These are phyloP conservation scores for Seira sanloemensis DNA, from an alignment of 2,888 invertebrate genomes.

Conservation along the genomic window DNA sequence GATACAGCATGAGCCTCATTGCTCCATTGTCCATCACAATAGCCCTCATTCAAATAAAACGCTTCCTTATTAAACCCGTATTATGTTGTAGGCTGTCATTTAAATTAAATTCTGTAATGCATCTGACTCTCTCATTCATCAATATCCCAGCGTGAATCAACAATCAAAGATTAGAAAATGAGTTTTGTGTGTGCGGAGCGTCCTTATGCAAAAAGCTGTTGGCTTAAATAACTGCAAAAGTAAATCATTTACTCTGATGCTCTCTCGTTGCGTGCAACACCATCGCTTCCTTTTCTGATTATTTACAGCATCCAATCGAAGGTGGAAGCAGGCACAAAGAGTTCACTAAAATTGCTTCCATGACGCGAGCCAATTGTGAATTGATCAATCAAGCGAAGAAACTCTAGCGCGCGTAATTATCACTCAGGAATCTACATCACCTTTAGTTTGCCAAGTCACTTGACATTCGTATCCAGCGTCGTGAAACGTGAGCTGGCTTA, in stretches of 20 bases:
- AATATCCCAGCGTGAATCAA: constrained; percentile 16
- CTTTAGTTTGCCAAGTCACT: constrained; percentile 12
- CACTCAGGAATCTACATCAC: constrained; percentile 32
- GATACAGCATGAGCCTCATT: no score
- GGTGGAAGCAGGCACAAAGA: constrained; percentile 1
- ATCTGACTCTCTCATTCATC: constrained; percentile 1
- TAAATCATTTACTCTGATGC: neutral
- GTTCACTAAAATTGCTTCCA: constrained; percentile 14
- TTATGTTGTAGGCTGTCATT: neutral
- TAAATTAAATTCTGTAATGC: constrained; percentile 14
- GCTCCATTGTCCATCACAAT: no score
- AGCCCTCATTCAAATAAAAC: constrained; percentile 3
- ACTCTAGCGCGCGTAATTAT: constrained; percentile 23
- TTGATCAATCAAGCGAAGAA: constrained; percentile 45
- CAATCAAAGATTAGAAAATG: neutral
- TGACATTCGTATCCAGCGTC: constrained; percentile 33
- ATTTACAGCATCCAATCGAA: neutral
- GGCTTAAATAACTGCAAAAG: neutral
- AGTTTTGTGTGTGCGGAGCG: neutral
- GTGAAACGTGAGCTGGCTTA: constrained; percentile 49
- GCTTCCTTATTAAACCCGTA: constrained; percentile 4
- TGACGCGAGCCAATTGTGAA: constrained; percentile 8
- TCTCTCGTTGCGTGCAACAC: neutral
- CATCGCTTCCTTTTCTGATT: constrained; percentile 9
- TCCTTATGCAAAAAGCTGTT: neutral